phyloP scores from a whole-genome alignment of 1,140 invertebrate species.

The Tribolium madens region DNA sequence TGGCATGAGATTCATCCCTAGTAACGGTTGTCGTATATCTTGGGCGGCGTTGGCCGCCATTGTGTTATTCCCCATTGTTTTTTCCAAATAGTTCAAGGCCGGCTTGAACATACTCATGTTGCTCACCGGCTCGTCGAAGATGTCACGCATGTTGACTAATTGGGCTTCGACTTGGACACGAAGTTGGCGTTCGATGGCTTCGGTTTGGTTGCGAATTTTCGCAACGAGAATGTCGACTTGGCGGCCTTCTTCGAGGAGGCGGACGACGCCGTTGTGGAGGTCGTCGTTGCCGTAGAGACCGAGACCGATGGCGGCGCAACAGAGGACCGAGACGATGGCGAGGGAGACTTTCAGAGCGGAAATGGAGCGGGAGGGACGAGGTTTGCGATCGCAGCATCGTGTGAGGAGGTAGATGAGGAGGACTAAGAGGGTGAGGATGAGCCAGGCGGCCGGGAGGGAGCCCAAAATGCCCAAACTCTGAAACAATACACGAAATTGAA shows the following conservation, averaged over 20 bases:
- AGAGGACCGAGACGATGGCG: constrained; percentile 85
- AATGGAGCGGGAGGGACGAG: constrained; percentile 85
- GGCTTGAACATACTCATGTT: constrained; percentile 80
- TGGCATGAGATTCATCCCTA: constrained; percentile 74
- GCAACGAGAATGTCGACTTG: constrained; percentile 82
- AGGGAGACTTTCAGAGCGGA: constrained; percentile 86
- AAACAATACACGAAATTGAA: constrained; percentile 65
- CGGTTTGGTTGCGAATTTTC: constrained; percentile 79
- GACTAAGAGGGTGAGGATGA: constrained; percentile 89
- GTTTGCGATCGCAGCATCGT: constrained; percentile 92
- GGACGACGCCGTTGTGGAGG: constrained; percentile 88
- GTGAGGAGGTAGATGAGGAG: constrained; percentile 92
- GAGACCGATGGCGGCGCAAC: constrained; percentile 80
- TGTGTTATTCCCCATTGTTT: constrained; percentile 77
- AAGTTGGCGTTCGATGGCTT: constrained; percentile 62
- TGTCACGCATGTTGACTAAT: constrained; percentile 76
- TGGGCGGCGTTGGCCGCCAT: constrained; percentile 77
- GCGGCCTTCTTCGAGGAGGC: constrained; percentile 81
- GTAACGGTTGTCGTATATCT: constrained; percentile 79
- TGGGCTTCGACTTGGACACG: constrained; percentile 63
- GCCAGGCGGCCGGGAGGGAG: constrained; percentile 89
- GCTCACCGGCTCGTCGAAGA: constrained; percentile 79
- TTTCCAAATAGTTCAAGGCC: constrained; percentile 74
- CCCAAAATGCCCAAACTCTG: constrained; percentile 92
- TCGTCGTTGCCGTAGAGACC: constrained; percentile 95